Base-by-base conservation (phyloP, 1,140 invertebrate species). In the Drosophila insularis region DNA sequence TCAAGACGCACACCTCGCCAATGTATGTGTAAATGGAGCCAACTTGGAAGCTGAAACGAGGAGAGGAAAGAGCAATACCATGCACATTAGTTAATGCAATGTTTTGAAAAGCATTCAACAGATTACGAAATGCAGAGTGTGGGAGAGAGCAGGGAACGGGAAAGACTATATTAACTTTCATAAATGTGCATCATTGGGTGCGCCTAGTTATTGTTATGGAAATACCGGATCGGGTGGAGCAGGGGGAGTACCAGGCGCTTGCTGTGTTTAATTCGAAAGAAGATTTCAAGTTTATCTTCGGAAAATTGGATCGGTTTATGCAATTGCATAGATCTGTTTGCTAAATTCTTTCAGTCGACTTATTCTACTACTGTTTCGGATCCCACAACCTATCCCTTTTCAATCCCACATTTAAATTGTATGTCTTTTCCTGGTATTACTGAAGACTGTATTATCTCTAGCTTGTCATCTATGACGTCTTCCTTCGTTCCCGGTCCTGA, bases 1-100 rank as follows among this genome's bases (percentile, higher is more conserved):
- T 95, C 14, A 97, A 98, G 27, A 98, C 95, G 89, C 97, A 96
- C 74, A 98, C 97, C 93, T 98, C 97, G 60, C 97, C 97, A 80
- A 98, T 98, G 92, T 98, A 98, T 11, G 97, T 98, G 93, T 98
- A 98, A 84, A 98, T 97, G 90, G 95, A 95, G 55, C 97, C 96
- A 86, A 95, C 95, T 92, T 96, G 95, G 91, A 97, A 98, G 92
- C 97, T 98, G 93, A 93, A 94, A 86, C 79, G 91, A 92, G n/a
- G n/a, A 74, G 91, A 81, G 75, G 85, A 81, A 77, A 14, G 14
- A 69, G 46, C 10, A 27, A 58, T 63, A 63, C 11, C 35, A 61
- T 46, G 50, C 23, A 46, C 13, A 61, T 79, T 72, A 82, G 66
- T 76, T 60, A 66, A n/a, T 63, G 60, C 40, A 72, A 50, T 81